Base-by-base conservation (phyloP, 2,113 vertebrate species). In the Bombycilla garrulus region DNA sequence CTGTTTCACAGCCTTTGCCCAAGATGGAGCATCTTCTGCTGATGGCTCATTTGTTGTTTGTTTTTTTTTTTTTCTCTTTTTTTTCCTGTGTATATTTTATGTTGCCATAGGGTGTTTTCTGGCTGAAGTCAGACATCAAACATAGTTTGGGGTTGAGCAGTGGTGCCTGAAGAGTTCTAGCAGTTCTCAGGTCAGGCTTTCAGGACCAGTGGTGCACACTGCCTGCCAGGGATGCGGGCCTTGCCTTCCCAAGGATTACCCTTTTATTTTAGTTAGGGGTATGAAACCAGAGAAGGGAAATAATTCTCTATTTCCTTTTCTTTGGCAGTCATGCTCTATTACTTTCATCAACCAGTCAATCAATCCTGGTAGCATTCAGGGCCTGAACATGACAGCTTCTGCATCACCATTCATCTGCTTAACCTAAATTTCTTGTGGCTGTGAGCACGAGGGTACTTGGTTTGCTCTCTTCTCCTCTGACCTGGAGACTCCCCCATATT, bases 391-490 rank as follows among this genome's bases (percentile, higher is more conserved):
- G 80, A 15, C 57, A 66, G 50, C 33, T 67, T 79, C 61, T 95
- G 28, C 0, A 0, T 79, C 53, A 29, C 40, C 16, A 2, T 79
- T 82, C 9, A 22, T 54, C 58, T 0, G 0, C 40, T 81, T 80
- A 73, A 80, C n/a, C 35, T 61, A 31, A 44, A 44, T 70, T 80
- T 78, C 12, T 44, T 60, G 25, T 31, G 53, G 47, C 33, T 23
- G 20, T 54, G 72, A 44, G 48, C n/a, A 62, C 62, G 23, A 0
- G n/a, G n/a, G n/a, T n/a, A n/a, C 35, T 82, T 57, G 42, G 12
- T 88, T 86, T 91, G 71, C 24, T 44, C 35, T 72, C 47, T 45
- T 45, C 38, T 92, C 15, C 44, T 86, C 35, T 84, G 40, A 19
- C 23, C 50, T 44, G n/a, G 42, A 70, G 47, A n/a, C 47, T 61